A percentile compares a stretch with the other conserved stretches of the same genome.
Evolutionary conservation across 1,140 invertebrate genomes (phyloP).

Genomic region (Trachymyrmex septentrionalis): DNA sequence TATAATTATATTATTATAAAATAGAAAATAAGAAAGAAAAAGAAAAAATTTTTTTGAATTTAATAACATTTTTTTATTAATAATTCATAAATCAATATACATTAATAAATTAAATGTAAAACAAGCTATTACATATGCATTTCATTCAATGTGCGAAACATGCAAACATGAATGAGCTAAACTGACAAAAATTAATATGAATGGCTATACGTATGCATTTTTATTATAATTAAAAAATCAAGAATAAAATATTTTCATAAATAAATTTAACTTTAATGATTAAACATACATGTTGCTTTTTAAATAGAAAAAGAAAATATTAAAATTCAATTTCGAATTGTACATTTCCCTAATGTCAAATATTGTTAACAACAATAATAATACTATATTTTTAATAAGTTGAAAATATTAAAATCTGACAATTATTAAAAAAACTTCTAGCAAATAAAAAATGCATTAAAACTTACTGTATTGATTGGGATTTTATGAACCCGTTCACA

Average conservation of each 20-base stretch:
- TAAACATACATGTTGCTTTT: not conserved
- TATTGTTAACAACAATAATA: not conserved
- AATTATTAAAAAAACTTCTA: not conserved
- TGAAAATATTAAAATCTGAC: not conserved
- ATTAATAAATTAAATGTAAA: not conserved
- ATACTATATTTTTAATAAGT: not conserved
- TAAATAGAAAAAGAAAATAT: not conserved
- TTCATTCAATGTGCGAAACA: not conserved
- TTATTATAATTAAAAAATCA: not conserved
- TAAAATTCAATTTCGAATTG: not conserved
- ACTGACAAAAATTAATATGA: not conserved
- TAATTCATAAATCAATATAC: not conserved
- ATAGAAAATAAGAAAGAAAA: not conserved
- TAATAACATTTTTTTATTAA: not conserved
- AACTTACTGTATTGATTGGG: slow-evolving; percentile 55
- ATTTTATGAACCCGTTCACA: slow-evolving; percentile 58
- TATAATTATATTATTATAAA: not conserved
- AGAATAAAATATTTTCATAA: not conserved
- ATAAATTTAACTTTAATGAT: not conserved
- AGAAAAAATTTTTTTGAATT: not conserved
- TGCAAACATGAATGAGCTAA: not conserved
- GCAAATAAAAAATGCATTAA: not conserved
- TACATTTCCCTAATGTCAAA: not conserved
- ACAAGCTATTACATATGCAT: not conserved
- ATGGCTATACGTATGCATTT: not conserved